Evolutionary conservation across 2,888 invertebrate genomes (phyloP), one percentile per base, ranked within the genome.

Genomic region (Heliothis peltigera): DNA sequence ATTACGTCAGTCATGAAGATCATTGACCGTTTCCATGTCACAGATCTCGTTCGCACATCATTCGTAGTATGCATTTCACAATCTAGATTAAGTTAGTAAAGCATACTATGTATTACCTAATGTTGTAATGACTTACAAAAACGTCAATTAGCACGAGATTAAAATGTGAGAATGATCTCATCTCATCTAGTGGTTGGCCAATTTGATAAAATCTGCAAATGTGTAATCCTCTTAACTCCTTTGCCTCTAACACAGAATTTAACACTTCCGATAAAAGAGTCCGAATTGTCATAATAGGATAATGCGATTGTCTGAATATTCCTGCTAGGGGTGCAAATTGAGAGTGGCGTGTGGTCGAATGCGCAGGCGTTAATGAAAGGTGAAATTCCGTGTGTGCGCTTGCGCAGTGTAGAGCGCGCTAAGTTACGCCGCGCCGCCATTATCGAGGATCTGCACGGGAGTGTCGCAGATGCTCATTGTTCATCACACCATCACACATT

Each of bases 401-500:
- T 55, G 61, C 49, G 46, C 70, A 56, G 68, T 70, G 76, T 65
- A 71, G 71, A 70, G 59, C 70, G 72, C 70, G 68, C 62, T 63
- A 75, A 83, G 81, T 80, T 80, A 83, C 82, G 79, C 70, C 52
- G 62, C 75, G 78, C 79, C 44, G 65, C 74, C 67, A 78, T 79
- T 85, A 86, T 85, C 86, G 64, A 68, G 68, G 66, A 79, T 78
- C 76, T 72, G 76, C 71, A 74, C 73, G 62, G 62, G 65, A 80
- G 80, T 81, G 79, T 78, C 72, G 71, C 65, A 66, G 68, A 67
- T 71, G 80, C 67, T 77, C 81, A 86, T 87, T 84, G 86, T 87
- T 86, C 84, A 77, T 86, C 87, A 87, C 81, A 79, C 70, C 75
- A 82, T 77, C 83, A 81, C 81, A 80, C 84, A 81, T 85, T 83